Evolutionary conservation across 1,140 invertebrate species (phyloP), one percentile per base, ranked within the genome.

Genomic region (Sitophilus oryzae): DNA sequence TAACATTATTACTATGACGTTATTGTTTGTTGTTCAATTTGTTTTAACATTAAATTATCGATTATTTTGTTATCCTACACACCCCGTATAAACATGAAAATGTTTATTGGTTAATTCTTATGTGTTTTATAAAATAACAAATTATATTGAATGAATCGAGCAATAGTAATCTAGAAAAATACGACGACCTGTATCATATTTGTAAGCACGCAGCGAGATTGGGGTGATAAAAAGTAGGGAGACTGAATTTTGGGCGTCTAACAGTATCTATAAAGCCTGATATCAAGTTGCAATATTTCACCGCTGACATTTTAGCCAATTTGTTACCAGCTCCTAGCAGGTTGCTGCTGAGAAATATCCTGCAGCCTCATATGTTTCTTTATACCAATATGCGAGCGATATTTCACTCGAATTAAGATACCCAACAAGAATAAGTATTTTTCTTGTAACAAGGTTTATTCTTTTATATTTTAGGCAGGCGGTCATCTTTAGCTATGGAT

Each of bases 401-500:
- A 56, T 56, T 50, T 56, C 46, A 44, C 14, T 20, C 14, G 38
- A 15, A 40, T 40, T 20, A 40, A 40, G 25, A 30, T 30, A 30
- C 25, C 5, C n/a, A n/a, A n/a, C n/a, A n/a, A n/a, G n/a, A n/a
- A 18, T 43, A 11, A 10, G 1, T 21, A 20, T 23, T 30, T 47
- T 37, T 20, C n/a, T n/a, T n/a, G n/a, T n/a, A n/a, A n/a, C n/a
- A n/a, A n/a, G n/a, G n/a, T 40, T 23, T 11, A 11, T 2, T 46
- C 19, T 50, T 59, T 50, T 21, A 20, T 59, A 2, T 82, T 81
- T 45, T 77, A 90, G 89, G 83, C 65, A 82, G 90, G 71, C 73
- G 87, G 68, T 76, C 82, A 23, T 64, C 79, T 58, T 73, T 88
- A 57, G 84, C 88, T 14, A 81, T 89, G 73, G 91, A 95, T 68